Conservation (phyloP, 2,888 invertebrate species). For the Hirtodrosophila confusa region DNA sequence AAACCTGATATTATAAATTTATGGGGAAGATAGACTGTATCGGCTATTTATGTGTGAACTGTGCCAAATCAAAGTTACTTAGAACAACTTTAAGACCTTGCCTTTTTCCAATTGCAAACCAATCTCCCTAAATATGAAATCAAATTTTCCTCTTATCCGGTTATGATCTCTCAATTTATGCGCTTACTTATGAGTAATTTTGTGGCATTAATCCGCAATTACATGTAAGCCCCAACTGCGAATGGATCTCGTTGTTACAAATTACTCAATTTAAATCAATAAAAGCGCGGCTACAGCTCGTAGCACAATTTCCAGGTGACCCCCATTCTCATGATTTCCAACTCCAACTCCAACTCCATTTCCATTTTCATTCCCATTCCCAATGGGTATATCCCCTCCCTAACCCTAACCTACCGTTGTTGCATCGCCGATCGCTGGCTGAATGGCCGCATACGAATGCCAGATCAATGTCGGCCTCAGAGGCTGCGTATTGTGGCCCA, state of each 20-base stretch:
- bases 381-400: constrained; percentile 14
- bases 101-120: neutral
- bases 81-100: too few species aligned
- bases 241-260: constrained; percentile 46
- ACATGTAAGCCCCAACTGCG: constrained; percentile 27
- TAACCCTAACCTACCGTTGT: constrained; percentile 41
- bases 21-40: too few species aligned
- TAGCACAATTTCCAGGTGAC: constrained; percentile 40
- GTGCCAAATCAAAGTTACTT: too few species aligned
- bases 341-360: constrained; percentile 31
- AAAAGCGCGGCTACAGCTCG: constrained; percentile 32
- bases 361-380: constrained; percentile 8
- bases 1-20: too few species aligned
- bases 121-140: constrained; percentile 13
- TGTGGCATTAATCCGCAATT: constrained; percentile 59
- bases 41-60: too few species aligned
- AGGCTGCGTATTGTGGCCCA: constrained; percentile 69
- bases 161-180: constrained; percentile 49
- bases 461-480: constrained; percentile 71
- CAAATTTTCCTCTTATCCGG: constrained; percentile 23
- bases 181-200: constrained; percentile 48
- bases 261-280: constrained; percentile 76
- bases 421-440: constrained; percentile 4
- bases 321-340: constrained; percentile 34
- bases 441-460: constrained; percentile 72